These are phyloP conservation scores for Enteromius viviparus DNA, from an alignment of 2,797 vertebrate species.

Conservation along the genomic window DNA sequence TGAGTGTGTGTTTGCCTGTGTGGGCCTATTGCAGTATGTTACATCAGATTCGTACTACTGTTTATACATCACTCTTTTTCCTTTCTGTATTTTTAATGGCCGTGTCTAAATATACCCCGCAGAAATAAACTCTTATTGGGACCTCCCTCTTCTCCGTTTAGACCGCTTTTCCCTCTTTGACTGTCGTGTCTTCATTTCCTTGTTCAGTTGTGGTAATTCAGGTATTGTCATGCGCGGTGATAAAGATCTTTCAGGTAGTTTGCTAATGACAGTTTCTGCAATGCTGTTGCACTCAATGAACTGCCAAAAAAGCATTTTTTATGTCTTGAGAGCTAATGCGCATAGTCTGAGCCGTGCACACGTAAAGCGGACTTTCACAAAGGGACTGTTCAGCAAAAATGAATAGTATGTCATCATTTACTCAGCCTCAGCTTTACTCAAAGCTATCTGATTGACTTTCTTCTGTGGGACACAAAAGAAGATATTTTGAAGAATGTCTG, in stretches of 20 bases:
- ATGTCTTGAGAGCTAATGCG: neutral
- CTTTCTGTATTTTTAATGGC: slow-evolving; percentile 68
- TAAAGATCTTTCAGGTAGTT: slow-evolving; percentile 3
- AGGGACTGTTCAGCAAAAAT: neutral
- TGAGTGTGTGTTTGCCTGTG: slow-evolving; percentile 59
- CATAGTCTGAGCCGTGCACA: neutral
- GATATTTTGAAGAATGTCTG: neutral
- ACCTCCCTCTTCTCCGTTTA: slow-evolving; percentile 58
- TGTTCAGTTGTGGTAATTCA: slow-evolving; percentile 28
- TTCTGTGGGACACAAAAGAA: neutral
- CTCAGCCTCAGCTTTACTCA: neutral
- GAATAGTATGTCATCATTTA: neutral
- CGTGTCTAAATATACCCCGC: slow-evolving; percentile 78
- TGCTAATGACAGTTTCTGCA: slow-evolving; percentile 3
- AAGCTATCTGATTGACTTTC: neutral
- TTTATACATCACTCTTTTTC: slow-evolving; percentile 71
- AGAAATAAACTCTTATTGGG: slow-evolving; percentile 80
- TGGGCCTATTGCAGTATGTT: slow-evolving; percentile 77
- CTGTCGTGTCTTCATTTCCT: slow-evolving; percentile 29
- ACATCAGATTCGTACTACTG: slow-evolving; percentile 76
- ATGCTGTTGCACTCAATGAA: neutral
- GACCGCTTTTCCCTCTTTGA: slow-evolving; percentile 52
- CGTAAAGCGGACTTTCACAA: neutral
- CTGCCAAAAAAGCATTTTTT: slow-evolving; percentile 11
- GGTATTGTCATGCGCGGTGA: slow-evolving; percentile 25